phyloP scores from a whole-genome alignment of 1,140 invertebrate species.

The Anagrus nilaparvatae region DNA sequence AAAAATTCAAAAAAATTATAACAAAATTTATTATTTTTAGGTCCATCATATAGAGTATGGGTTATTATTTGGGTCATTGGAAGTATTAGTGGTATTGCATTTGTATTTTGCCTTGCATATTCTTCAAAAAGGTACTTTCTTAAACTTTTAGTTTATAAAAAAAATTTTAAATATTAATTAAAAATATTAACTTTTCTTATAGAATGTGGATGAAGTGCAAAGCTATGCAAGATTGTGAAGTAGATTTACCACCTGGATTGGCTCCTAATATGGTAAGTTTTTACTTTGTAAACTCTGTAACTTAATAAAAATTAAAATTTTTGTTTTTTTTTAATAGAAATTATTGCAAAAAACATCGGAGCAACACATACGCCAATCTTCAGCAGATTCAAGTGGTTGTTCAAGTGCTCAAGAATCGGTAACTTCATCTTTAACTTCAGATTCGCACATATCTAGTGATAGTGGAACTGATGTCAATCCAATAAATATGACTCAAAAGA shows the following conservation, averaged over 20 bases:
- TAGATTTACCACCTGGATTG: conserved; percentile 48
- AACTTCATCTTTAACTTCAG: conserved; percentile 45
- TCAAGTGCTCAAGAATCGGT: conserved; percentile 48
- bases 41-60: conserved; percentile 23
- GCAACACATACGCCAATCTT: conserved; percentile 36
- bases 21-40: conserved; percentile 18
- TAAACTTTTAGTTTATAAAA: not conserved
- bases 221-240: conserved; percentile 44
- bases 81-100: conserved; percentile 21
- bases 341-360: conserved; percentile 35
- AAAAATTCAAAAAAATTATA: conserved; percentile 5
- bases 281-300: conserved; percentile 3
- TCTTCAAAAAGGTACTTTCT: conserved; percentile 33
- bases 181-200: conserved; percentile 15
- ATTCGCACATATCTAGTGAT: conserved; percentile 43
- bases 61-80: conserved; percentile 35
- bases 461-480: conserved; percentile 44
- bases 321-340: conserved; percentile 22
- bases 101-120: conserved; percentile 29
- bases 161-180: conserved; percentile 11
- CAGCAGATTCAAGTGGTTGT: conserved; percentile 47
- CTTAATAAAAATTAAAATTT: conserved; percentile 15
- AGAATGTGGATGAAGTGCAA: conserved; percentile 43
- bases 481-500: conserved; percentile 27
- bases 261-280: conserved; percentile 35